Evolutionary conservation across 2,888 invertebrate species (phyloP).

Genomic region (Ophioninae sp.): DNA sequence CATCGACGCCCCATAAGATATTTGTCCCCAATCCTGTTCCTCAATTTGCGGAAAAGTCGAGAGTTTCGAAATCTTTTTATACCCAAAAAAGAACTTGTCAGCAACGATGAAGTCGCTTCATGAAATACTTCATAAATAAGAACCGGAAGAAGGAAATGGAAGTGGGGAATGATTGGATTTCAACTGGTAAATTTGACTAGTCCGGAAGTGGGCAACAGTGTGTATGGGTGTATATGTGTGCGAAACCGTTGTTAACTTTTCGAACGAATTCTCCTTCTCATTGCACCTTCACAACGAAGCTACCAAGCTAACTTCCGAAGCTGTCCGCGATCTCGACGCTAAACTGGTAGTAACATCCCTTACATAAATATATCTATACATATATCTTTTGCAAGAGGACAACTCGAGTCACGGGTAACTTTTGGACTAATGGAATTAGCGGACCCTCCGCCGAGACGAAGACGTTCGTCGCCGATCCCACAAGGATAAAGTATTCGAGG

Average conservation of each 20-base stretch:
- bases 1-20: too few relatives aligned
- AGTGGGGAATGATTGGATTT: slow-evolving; percentile 67
- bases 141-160: slow-evolving; percentile 34
- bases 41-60: background rate
- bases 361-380: slow-evolving; percentile 14
- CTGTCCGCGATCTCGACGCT: slow-evolving; percentile 53
- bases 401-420: slow-evolving; percentile 65
- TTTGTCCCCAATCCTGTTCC: too few relatives aligned
- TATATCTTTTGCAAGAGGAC: slow-evolving; percentile 2
- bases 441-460: slow-evolving; percentile 65
- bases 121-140: slow-evolving; percentile 69
- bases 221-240: slow-evolving; percentile 54
- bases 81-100: slow-evolving; percentile 57
- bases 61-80: slow-evolving; percentile 41
- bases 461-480: slow-evolving; percentile 43
- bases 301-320: slow-evolving; percentile 34
- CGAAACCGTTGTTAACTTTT: slow-evolving; percentile 55
- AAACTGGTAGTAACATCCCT: slow-evolving; percentile 36
- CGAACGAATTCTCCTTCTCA: slow-evolving; percentile 31
- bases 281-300: slow-evolving; percentile 10
- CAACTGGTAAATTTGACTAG: slow-evolving; percentile 57
- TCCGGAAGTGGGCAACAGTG: slow-evolving; percentile 37
- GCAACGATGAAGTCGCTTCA: slow-evolving; percentile 53
- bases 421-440: slow-evolving; percentile 72
- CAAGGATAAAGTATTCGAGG: slow-evolving; percentile 50